Conservation (phyloP, 1,140 invertebrate species). For the Cheumatopsyche charites region DNA sequence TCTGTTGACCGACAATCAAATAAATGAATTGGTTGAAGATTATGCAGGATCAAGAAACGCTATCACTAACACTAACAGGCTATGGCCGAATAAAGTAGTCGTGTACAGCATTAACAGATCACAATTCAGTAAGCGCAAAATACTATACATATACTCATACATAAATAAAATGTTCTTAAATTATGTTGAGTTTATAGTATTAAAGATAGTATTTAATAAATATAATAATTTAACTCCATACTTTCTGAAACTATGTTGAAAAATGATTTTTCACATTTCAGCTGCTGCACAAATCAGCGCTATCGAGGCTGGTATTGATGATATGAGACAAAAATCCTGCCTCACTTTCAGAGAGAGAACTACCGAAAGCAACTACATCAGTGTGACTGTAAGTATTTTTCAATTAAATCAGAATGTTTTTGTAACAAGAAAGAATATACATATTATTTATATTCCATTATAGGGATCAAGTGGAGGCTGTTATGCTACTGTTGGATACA, state of each 20-base stretch:
- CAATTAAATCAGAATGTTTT: background rate
- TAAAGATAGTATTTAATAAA: no score
- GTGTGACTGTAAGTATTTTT: background rate
- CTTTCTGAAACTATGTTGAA: no score
- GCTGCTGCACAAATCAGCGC: conserved; percentile 14
- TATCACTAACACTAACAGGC: conserved; percentile 62
- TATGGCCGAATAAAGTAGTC: conserved; percentile 69
- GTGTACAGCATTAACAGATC: conserved; percentile 63
- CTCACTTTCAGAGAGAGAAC: conserved; percentile 17
- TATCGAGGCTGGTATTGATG: conserved; percentile 10
- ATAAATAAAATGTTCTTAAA: background rate
- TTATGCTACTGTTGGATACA: conserved; percentile 61
- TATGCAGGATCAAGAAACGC: conserved; percentile 63
- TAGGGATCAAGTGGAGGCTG: conserved; percentile 61
- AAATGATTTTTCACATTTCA: background rate
- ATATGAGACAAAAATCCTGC: background rate
- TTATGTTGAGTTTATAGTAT: background rate
- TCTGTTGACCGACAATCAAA: conserved; percentile 57
- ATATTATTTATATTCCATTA: background rate
- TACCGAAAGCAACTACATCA: conserved; percentile 2
- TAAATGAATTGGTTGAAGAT: conserved; percentile 55
- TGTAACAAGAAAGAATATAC: background rate
- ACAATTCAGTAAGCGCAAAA: conserved; percentile 15
- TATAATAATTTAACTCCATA: no score
- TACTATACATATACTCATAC: background rate